These are phyloP conservation scores for Phoxinus dragarum DNA, from an alignment of 2,797 vertebrate genomes.

Conservation along the genomic window DNA sequence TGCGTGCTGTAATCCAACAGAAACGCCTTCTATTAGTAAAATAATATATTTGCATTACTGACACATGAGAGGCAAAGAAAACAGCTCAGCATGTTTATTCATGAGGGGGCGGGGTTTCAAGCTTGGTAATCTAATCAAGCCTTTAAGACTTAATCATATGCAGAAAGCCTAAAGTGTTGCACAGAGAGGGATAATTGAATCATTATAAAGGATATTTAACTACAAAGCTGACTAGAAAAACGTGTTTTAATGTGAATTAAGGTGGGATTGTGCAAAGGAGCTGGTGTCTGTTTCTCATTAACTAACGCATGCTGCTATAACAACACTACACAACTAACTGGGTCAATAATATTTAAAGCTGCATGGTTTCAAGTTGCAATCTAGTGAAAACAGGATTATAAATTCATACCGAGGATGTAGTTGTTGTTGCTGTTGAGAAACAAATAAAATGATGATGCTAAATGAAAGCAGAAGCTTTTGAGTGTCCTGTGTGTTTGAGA, in stretches of 20 bases:
- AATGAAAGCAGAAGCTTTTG: neutral
- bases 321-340: neutral
- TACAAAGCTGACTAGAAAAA: neutral
- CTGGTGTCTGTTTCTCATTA: neutral
- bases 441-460: neutral
- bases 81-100: neutral
- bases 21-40: neutral
- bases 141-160: constrained; percentile 28
- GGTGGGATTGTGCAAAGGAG: neutral
- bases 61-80: neutral
- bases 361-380: neutral
- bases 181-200: neutral
- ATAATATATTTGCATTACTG: neutral
- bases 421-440: neutral
- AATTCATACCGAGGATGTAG: constrained; percentile 42
- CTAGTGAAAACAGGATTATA: neutral
- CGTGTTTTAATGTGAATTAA: neutral
- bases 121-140: constrained; percentile 33
- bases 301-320: constrained; percentile 5
- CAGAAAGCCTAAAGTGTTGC: neutral
- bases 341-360: neutral
- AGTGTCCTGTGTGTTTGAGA: constrained; percentile 15
- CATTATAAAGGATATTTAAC: neutral
- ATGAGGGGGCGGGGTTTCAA: constrained; percentile 23
- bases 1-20: neutral